Conservation (phyloP, 2,888 invertebrate genomes). For the Himalopsyche tibetana region DNA sequence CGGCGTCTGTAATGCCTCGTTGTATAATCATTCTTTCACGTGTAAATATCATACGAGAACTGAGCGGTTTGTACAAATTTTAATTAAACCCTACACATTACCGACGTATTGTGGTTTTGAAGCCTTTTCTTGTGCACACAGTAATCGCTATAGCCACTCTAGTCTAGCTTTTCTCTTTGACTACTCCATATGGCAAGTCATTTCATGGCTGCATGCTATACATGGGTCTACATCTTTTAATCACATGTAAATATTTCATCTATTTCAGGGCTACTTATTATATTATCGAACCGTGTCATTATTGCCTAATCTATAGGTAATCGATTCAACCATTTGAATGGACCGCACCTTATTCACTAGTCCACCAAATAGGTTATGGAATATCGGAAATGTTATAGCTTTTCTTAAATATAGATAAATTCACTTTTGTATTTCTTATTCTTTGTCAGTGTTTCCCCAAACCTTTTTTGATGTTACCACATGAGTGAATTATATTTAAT, state of each 20-base stretch:
- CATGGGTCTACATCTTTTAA: conserved; percentile 40
- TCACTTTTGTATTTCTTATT: too few relatives aligned
- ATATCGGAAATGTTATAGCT: too few relatives aligned
- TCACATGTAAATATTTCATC: conserved; percentile 27
- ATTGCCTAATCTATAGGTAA: neutral
- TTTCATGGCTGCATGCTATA: conserved; percentile 56
- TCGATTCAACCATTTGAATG: neutral
- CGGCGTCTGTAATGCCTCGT: conserved; percentile 55
- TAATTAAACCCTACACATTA: conserved; percentile 52
- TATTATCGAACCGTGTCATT: neutral
- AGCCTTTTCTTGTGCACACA: conserved; percentile 58
- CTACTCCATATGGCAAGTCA: conserved; percentile 62
- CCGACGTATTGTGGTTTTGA: conserved; percentile 54
- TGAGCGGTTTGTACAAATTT: conserved; percentile 56
- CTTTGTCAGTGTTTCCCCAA: too few relatives aligned
- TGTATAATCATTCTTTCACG: neutral
- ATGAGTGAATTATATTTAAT: too few relatives aligned
- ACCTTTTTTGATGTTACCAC: too few relatives aligned
- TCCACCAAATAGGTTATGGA: conserved; percentile 6
- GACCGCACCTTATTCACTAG: neutral
- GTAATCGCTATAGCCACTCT: conserved; percentile 45
- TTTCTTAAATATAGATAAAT: too few relatives aligned
- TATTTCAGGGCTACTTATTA: neutral
- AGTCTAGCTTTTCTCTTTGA: conserved; percentile 44
- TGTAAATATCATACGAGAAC: conserved; percentile 37